Conservation (phyloP, 2,113 vertebrate genomes). For the Chitala chitala region DNA sequence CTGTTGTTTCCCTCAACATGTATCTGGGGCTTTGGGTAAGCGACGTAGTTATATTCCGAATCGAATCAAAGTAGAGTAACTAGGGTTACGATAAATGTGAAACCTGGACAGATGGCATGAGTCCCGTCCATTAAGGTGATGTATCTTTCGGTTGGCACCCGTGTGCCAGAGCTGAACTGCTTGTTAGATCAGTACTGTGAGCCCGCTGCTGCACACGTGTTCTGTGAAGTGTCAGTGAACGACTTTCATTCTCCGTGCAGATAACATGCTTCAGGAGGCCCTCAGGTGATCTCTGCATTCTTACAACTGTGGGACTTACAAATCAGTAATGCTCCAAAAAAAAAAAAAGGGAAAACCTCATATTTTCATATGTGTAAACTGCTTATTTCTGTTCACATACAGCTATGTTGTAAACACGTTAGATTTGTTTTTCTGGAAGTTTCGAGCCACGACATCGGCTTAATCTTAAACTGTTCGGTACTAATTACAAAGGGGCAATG, state of each 20-base stretch:
- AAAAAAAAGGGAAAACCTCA: no score
- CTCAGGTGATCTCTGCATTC: constrained; percentile 34
- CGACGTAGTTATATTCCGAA: background rate
- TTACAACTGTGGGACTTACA: constrained; percentile 6
- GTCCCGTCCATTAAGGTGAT: constrained; percentile 20
- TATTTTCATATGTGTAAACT: background rate
- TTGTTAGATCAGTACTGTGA: background rate
- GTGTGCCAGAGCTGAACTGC: background rate
- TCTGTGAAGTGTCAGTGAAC: background rate
- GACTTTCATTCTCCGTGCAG: constrained; percentile 52
- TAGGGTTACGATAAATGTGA: no score
- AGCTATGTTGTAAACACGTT: background rate
- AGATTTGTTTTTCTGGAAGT: constrained; percentile 55
- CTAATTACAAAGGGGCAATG: constrained; percentile 48
- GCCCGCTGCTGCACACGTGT: background rate
- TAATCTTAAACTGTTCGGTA: constrained; percentile 52
- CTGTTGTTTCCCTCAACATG: background rate
- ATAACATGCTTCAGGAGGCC: no score
- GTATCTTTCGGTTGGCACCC: constrained; percentile 4
- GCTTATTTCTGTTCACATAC: background rate
- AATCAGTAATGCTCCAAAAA: background rate
- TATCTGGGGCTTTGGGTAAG: constrained; percentile 1
- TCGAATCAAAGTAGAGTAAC: constrained; percentile 2
- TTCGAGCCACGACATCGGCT: constrained; percentile 40
- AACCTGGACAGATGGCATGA: no score